Evolutionary conservation across 1,140 invertebrate genomes (phyloP).

Genomic region (Fopius arisanus): DNA sequence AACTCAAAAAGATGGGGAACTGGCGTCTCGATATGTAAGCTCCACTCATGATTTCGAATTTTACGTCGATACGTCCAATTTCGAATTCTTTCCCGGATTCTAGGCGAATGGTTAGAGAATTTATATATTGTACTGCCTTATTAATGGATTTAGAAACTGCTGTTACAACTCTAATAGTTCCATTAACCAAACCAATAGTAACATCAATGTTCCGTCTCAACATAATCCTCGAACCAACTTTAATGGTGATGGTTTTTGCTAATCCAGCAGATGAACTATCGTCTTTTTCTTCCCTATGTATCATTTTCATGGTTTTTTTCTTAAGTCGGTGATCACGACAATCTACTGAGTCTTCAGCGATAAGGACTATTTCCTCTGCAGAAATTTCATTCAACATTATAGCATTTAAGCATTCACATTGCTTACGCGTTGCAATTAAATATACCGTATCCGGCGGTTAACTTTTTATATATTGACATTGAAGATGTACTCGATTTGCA

Average conservation of each 20-base stretch:
- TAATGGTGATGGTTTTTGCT: not conserved
- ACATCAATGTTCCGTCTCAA: constrained; percentile 13
- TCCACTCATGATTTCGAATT: constrained; percentile 38
- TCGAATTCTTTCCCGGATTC: constrained; percentile 5
- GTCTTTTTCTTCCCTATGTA: not conserved
- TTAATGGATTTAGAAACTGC: not conserved
- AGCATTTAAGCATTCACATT: constrained; percentile 17
- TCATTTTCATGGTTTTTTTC: not conserved
- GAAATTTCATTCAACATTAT: constrained; percentile 13
- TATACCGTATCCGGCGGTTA: constrained; percentile 28
- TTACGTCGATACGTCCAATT: constrained; percentile 36
- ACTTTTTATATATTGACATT: constrained; percentile 28
- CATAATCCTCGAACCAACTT: constrained; percentile 21
- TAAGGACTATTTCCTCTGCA: not conserved
- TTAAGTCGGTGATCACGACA: not conserved
- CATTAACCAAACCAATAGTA: constrained; percentile 15
- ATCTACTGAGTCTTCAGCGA: not conserved
- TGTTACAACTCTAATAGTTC: not conserved
- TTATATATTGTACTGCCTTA: not conserved
- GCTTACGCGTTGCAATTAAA: constrained; percentile 16
- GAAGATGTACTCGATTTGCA: constrained; percentile 21
- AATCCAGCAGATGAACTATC: constrained; percentile 1
- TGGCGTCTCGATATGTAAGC: constrained; percentile 33
- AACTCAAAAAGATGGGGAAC: constrained; percentile 33
- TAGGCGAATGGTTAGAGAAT: not conserved